Percentiles rank a stretch among this genome's conserved stretches.
These are phyloP conservation scores for Marmota monax DNA, from an alignment of 2,113 vertebrate species.

Conservation along the genomic window DNA sequence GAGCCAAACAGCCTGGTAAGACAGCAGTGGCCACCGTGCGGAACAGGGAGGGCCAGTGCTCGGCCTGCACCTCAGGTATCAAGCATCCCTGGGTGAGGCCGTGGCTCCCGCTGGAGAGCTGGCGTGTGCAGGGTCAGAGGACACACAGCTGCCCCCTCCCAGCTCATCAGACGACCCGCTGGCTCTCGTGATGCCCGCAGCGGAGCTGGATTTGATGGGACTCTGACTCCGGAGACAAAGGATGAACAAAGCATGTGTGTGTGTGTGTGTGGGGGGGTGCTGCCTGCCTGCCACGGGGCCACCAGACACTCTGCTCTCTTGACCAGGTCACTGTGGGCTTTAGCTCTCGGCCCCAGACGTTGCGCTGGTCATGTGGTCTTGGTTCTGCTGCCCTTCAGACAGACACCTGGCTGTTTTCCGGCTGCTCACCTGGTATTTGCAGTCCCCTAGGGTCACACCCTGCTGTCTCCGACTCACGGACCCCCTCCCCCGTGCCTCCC, in stretches of 20 bases:
- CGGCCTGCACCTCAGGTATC: not conserved
- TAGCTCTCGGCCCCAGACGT: not conserved
- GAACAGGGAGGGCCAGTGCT: not conserved
- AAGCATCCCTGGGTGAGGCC: not conserved
- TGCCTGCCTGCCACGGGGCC: fast-evolving
- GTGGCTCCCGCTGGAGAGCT: not conserved
- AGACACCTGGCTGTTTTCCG: not conserved
- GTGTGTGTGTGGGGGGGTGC: fast-evolving
- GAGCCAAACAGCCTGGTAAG: not conserved
- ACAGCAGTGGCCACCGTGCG: fast-evolving
- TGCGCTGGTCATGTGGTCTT: not conserved
- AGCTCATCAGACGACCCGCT: not conserved
- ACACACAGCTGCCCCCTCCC: fast-evolving
- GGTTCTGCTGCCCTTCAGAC: not conserved
- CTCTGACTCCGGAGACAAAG: not conserved
- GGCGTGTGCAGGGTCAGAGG: fast-evolving
- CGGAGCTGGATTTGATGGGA: not conserved
- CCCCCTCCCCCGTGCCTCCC: not conserved
- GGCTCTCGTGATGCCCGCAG: not conserved
- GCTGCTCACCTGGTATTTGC: not conserved
- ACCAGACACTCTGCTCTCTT: not conserved
- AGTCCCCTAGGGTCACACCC: not conserved
- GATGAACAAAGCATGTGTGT: not conserved
- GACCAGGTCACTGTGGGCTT: not conserved
- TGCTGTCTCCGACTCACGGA: not conserved